Conservation (phyloP, 2,888 invertebrate species). For the Sarcophaga carnaria region DNA sequence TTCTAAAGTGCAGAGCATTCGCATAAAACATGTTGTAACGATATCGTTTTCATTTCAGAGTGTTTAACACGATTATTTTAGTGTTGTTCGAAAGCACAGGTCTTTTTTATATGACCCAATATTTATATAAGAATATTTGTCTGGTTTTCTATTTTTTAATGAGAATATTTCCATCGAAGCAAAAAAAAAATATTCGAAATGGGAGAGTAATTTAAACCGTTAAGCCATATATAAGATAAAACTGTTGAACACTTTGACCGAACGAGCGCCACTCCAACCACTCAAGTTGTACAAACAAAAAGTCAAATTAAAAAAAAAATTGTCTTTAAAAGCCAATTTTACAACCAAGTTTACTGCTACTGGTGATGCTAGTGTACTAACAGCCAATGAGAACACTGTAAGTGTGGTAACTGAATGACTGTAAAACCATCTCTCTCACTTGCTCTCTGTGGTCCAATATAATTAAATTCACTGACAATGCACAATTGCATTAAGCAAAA, state of each 20-base stretch:
- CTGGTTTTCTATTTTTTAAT: too few species aligned
- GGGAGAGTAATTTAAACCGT: too few species aligned
- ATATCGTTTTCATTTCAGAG: too few species aligned
- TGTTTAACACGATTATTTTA: too few species aligned
- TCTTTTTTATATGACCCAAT: too few species aligned
- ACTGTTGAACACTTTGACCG: too few species aligned
- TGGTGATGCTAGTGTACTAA: background rate
- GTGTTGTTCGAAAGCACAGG: too few species aligned
- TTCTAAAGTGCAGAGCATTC: too few species aligned
- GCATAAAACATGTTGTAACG: too few species aligned
- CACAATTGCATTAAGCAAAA: slow-evolving; percentile 52
- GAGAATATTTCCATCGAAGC: too few species aligned
- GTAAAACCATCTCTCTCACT: background rate
- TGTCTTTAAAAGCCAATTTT: slow-evolving; percentile 44
- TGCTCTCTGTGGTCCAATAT: slow-evolving; percentile 62
- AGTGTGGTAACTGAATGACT: background rate
- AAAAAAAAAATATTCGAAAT: too few species aligned
- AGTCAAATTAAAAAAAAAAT: slow-evolving; percentile 43
- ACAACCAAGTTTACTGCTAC: background rate
- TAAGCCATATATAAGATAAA: background rate
- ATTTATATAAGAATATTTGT: too few species aligned
- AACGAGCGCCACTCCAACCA: background rate
- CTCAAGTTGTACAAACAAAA: background rate
- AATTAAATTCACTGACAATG: slow-evolving; percentile 68
- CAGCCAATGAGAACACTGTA: background rate